phyloP scores from a whole-genome alignment of 2,888 invertebrate genomes.

The Amphiduros pacificus region DNA sequence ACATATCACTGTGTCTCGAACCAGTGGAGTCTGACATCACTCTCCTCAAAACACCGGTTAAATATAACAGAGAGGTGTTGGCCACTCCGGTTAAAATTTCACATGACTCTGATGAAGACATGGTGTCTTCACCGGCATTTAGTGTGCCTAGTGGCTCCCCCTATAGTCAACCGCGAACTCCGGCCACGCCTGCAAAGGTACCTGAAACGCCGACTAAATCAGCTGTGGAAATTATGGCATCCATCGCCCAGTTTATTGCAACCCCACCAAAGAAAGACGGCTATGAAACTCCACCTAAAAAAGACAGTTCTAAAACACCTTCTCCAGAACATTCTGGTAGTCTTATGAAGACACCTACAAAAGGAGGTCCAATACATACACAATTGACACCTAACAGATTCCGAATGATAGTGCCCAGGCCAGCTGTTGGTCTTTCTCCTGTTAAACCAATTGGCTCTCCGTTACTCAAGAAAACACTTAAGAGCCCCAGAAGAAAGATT shows the following conservation, averaged over 20 bases:
- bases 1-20: neutral
- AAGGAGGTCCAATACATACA: too few species aligned
- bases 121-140: too few species aligned
- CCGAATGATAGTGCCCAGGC: conserved; percentile 2
- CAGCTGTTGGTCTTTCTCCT: too few species aligned
- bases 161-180: neutral
- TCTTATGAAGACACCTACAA: neutral
- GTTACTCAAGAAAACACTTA: conserved; percentile 8
- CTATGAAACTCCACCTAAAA: neutral
- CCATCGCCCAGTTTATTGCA: conserved; percentile 33
- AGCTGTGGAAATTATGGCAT: conserved; percentile 37
- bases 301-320: conserved; percentile 4
- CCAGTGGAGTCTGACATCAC: neutral
- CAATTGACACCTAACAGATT: conserved; percentile 7
- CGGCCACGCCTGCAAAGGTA: neutral
- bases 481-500: conserved; percentile 36
- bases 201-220: conserved; percentile 25
- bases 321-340: neutral
- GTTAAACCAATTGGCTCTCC: too few species aligned
- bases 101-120: neutral
- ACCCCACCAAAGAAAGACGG: conserved; percentile 15
- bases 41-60: neutral
- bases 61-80: neutral
- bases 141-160: neutral
- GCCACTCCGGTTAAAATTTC: neutral